Base-by-base conservation (phyloP, 1,140 invertebrate species). In the Heterodera schachtii region DNA sequence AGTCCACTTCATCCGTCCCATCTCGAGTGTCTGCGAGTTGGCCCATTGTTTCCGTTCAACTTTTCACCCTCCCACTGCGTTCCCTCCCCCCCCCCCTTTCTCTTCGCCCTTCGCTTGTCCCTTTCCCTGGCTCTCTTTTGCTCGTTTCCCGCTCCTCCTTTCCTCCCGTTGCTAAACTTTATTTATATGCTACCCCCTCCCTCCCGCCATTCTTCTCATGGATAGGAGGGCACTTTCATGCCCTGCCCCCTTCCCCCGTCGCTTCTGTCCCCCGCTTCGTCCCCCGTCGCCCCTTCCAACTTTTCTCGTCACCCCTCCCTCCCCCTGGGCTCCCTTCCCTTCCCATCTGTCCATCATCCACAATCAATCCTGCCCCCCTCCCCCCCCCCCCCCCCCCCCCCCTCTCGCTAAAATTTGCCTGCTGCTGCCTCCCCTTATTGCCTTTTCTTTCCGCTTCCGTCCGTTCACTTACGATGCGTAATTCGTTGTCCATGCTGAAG, bases 281-380 rank as follows among this genome's bases (percentile, higher is more conserved):
- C 44, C 46, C 57, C 44, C 52, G 46, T 77, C 66, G n/a, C 66
- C 19, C 16, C 19, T n/a, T 16, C 4, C 31, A 66, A 9, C 19
- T 77, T n/a, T 69, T 43, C 60, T 67, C 46, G 46, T 78, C 60
- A n/a, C 60, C 69, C 52, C 76, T 46, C 75, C 44, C n/a, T 64
- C 60, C 52, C 66, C 47, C 76, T 41, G 21, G 9, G 19, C n/a
- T 13, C 3, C 44, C 21, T 31, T 41, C 21, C 49, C 76, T 3
- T 75, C 74, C 66, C 43, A 57, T 60, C 74, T 57, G 75, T 52
- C 44, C 41, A 52, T 52, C 46, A 16, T 76, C 47, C 44, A 57
- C 41, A 76, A 76, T 76, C 47, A 76, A 76, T 76, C 66, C 66
- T 21, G 19, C 57, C 43, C 7, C 19, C 46, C 66, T 75, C 41